phyloP scores from a whole-genome alignment of 92 coral and sea anemone genomes.

The Micromussa lordhowensis region DNA sequence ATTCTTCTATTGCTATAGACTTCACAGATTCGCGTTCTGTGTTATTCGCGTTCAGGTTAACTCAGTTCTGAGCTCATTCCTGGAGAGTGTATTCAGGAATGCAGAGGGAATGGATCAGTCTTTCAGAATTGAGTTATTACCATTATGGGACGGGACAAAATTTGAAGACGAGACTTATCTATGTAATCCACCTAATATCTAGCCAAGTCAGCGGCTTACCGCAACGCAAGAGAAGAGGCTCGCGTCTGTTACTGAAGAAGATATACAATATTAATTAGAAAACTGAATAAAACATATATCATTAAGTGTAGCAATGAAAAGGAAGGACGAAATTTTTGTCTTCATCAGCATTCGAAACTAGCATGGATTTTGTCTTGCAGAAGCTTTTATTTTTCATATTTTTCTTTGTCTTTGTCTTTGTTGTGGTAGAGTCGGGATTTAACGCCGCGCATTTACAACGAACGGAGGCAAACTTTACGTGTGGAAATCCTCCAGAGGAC shows the following conservation, averaged over 20 bases:
- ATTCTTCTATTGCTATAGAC: neutral
- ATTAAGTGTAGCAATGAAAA: conserved; percentile 30
- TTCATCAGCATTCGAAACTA: neutral
- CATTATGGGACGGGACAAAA: neutral
- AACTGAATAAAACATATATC: conserved; percentile 9
- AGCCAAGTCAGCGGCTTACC: conserved; percentile 24
- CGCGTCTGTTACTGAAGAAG: conserved; percentile 25
- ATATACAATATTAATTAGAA: conserved; percentile 22
- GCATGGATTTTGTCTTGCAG: neutral
- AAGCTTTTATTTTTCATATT: neutral
- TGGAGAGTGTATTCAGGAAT: neutral
- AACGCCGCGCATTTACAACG: conserved; percentile 66
- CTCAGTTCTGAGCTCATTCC: neutral
- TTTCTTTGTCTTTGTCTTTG: neutral
- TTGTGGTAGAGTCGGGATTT: conserved; percentile 37
- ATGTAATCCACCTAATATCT: neutral
- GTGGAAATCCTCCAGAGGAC: conserved; percentile 85
- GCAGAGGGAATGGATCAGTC: neutral
- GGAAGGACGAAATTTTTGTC: neutral
- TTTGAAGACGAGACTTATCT: neutral
- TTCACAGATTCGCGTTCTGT: neutral
- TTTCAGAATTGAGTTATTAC: neutral
- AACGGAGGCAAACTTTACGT: conserved; percentile 78
- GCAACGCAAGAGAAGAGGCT: neutral
- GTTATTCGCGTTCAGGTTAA: neutral